Evolutionary conservation across 2,113 vertebrate species (phyloP), one percentile per base, ranked within the genome.

Genomic region (Rynchops niger): DNA sequence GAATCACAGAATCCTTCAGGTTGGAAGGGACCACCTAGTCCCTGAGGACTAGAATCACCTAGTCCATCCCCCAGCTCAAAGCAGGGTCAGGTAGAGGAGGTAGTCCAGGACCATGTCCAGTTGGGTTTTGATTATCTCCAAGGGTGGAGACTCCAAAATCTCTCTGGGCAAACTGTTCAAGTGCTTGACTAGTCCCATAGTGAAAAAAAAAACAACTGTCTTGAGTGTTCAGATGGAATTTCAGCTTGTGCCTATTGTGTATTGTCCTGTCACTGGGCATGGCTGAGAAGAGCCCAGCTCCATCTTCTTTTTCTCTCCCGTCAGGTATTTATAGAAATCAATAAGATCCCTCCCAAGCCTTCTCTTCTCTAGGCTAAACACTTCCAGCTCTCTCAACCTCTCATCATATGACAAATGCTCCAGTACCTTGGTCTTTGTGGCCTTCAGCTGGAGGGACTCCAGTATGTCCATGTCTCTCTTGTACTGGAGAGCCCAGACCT

Each of bases 141-240:
- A 40, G 27, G 16, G 1, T 47, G 47, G 34, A 72, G 21, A 69
- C 30, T 42, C 14, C 20, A 62, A 14, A 69, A 38, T 6, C 26
- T 63, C 17, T 25, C 15, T 72, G 34, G 30, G 12, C 12, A 63
- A 67, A 52, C 7, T 80, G 8, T 69, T 45, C 5, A 65, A 84
- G n/a, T 58, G 30, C 27, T 34, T 52, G 32, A 42, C 22, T 12
- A 16, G 30, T 87, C 17, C 14, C 12, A 45, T 6, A 27, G 11
- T 34, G 19, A 3, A 29, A 53, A 53, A 30, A 27, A 1, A 0
- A 1, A 2, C 15, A 50, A 27, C 9, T 20, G 90, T 42, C 8
- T 19, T 38, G 26, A 49, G 15, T 25, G 79, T 61, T 53, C n/a
- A 42, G 45, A 20, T 73, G 17, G 21, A 65, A 58, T 66, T 58